Percentiles rank a stretch among this genome's conserved stretches.
These are phyloP conservation scores for Neodiprion fabricii DNA, from an alignment of 1,140 invertebrate species.

Conservation along the genomic window DNA sequence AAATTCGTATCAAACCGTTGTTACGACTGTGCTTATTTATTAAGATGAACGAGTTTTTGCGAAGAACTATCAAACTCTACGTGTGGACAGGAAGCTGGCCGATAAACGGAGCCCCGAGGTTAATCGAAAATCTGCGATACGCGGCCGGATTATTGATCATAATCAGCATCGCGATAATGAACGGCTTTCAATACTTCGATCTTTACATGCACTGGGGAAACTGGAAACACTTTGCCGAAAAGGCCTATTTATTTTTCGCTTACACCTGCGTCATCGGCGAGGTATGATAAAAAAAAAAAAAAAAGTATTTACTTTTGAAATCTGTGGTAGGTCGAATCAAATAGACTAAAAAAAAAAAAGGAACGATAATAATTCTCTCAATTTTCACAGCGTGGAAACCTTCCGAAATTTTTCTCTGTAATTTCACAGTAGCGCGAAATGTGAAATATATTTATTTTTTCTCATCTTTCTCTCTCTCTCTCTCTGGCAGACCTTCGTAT, in stretches of 20 bases:
- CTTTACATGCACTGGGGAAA: neutral
- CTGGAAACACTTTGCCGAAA: neutral
- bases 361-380: too few species aligned
- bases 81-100: neutral
- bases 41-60: conserved; percentile 5
- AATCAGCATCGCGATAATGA: neutral
- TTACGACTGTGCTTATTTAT: too few species aligned
- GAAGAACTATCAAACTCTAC: neutral
- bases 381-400: too few species aligned
- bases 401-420: neutral
- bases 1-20: too few species aligned
- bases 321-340: too few species aligned
- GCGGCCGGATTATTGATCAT: neutral
- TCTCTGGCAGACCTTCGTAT: neutral
- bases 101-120: neutral
- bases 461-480: neutral
- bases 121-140: neutral
- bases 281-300: neutral
- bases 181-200: neutral
- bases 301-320: too few species aligned
- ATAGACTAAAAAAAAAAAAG: too few species aligned
- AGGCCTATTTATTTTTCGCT: neutral
- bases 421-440: neutral
- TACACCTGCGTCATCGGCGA: neutral
- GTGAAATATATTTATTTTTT: neutral